Evolutionary conservation across 2,888 invertebrate genomes (phyloP), one percentile per base, ranked within the genome.

Genomic region (Troides oblongomaculatus): DNA sequence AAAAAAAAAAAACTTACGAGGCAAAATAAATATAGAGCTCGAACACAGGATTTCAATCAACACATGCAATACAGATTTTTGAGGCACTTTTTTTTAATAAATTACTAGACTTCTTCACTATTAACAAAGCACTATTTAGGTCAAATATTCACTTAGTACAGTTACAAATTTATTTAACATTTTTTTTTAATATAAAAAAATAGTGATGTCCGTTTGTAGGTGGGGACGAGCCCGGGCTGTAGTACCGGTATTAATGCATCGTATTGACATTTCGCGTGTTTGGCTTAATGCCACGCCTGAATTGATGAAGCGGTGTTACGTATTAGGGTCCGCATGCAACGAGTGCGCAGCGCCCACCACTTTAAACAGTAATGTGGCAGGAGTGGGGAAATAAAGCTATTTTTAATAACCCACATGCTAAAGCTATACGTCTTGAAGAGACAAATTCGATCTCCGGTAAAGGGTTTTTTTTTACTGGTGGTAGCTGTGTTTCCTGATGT

Each of bases 231-330:
- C 58, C 67, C 64, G 57, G 64, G 46, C 64, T 50, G 61, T 80
- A 76, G 85, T 81, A 81, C 83, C 84, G 81, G 85, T 81, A 85
- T 88, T 89, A 89, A 85, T 88, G 88, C 87, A 87, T 85, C 85
- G 87, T 89, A 90, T 91, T 91, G 92, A 92, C 92, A 92, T 92
- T 92, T 90, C 79, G 84, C 82, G 81, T 76, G 81, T 75, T 82
- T 91, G 92, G 92, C 89, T 76, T 72, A 18, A 67, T 69, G 89
- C 91, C 92, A 85, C 82, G 75, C 79, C 79, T 82, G 84, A 84
- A 83, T 84, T 79, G 82, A 82, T 84, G 83, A 84, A 83, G 86
- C 88, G 85, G 86, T 88, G 67, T 71, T 71, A 84, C 86, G 87
- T 85, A 78, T 83, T 79, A 72, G 64, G 73, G 72, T 71, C 68